These are phyloP conservation scores for Chauna torquata DNA, from an alignment of 2,113 vertebrate species.

Conservation along the genomic window DNA sequence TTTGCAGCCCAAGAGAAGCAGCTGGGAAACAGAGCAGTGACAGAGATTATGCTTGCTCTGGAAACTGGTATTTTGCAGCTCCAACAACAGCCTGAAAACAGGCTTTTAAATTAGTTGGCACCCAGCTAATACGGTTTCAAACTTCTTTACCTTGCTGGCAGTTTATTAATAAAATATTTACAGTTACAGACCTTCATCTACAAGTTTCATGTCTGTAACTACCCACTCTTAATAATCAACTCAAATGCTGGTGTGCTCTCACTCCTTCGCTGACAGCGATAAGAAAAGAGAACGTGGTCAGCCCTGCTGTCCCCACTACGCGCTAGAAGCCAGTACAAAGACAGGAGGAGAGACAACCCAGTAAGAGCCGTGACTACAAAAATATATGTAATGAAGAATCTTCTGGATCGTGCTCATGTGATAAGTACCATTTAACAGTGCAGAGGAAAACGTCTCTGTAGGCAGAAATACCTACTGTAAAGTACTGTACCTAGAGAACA, in stretches of 20 bases:
- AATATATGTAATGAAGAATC: neutral
- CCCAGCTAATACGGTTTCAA: neutral
- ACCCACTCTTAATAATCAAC: neutral
- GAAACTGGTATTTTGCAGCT: neutral
- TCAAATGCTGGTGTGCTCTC: neutral
- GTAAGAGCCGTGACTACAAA: neutral
- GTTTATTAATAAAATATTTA: neutral
- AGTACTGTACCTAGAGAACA: neutral
- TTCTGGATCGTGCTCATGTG: rapidly evolving
- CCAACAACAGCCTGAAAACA: neutral
- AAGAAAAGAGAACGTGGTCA: neutral
- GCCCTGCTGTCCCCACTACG: neutral
- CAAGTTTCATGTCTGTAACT: neutral
- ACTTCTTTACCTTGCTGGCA: neutral
- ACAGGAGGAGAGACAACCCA: neutral
- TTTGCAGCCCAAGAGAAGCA: neutral
- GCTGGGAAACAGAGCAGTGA: neutral
- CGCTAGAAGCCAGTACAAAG: neutral
- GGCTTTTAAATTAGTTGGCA: neutral
- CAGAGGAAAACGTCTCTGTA: neutral
- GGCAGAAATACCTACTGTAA: neutral
- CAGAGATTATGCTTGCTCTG: neutral
- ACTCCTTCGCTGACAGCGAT: rapidly evolving
- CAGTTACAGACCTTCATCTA: neutral
- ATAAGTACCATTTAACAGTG: neutral